Evolutionary conservation across 2,113 vertebrate species (phyloP), one percentile per base, ranked within the genome.

Genomic region (Hyperopisus bebe): DNA sequence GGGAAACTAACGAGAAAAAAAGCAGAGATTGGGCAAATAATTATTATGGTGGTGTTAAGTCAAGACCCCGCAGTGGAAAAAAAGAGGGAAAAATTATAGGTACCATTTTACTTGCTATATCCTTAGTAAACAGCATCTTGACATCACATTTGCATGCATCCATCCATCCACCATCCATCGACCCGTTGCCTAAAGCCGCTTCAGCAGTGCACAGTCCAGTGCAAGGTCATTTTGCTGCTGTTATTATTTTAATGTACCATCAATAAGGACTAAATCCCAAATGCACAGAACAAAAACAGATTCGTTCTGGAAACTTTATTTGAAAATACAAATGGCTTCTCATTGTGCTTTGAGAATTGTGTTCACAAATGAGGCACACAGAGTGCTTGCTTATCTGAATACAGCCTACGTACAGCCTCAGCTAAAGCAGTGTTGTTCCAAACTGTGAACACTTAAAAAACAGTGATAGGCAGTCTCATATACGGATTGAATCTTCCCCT

Each of bases 341-440:
- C 50, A 27, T 53, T 89, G 6, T 51, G 88, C 31, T 53, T 83
- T 83, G 74, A 83, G 70, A 74, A 87, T 35, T 87, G 85, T 53
- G 47, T 55, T 82, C 74, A 89, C 11, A 55, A 89, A 83, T 10
- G 48, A 80, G 74, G 19, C 80, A 10, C 42, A 55, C 19, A 44
- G 31, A 87, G 47, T 51, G 31, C n/a, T 39, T 51, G 50, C 27
- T 47, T 51, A 42, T 10, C 35, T 35, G 50, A 87, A 87, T 55
- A 35, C 24, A 87, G 15, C 3, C 24, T 19, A 55, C 10, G 7
- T 39, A 87, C 46, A 35, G 10, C 27, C 47, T 9, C 10, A 53
- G 46, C 27, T 39, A 35, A 87, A 87, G 27, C 27, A 7, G 13
- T 39, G 74, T 47, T 84, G 82, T 47, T 87, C 85, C 50, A 53